Evolutionary conservation across 2,888 invertebrate species (phyloP), one percentile per base, ranked within the genome.

Genomic region (Cantharis lateralis): DNA sequence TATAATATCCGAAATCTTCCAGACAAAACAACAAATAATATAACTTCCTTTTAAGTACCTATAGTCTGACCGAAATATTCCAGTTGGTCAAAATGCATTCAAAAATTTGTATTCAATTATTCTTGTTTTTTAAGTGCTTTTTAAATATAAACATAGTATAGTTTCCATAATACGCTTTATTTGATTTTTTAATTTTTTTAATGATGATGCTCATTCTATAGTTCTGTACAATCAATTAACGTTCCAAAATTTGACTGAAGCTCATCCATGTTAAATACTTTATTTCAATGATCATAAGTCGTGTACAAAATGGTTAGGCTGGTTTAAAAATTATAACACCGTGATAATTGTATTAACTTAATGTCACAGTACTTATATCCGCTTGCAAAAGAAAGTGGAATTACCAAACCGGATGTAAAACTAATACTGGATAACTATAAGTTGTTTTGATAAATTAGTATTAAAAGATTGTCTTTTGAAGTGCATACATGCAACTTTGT

Each of bases 301-400:
- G n/a, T 48, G 1, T n/a, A 48, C n/a, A 48, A 48, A 48, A 48
- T 9, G n/a, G 48, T n/a, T 48, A 48, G 48, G n/a, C n/a, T 48
- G 48, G 48, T 48, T 48, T 48, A 48, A 48, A 48, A 48, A 48
- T 48, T 48, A 48, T 48, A 48, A 48, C 48, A 48, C 48, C 48
- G 48, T 48, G 48, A 48, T 48, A 48, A 48, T 48, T 48, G n/a
- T 48, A 48, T 48, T 48, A 48, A 48, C 48, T 48, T 48, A 48
- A 48, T 48, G 48, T 48, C 48, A 48, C 48, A n/a, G 64, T 66
- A 24, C 64, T 66, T 66, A 66, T 15, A 66, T 66, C 64, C 64
- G 64, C 64, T 66, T 66, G 64, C 24, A 66, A 66, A 66, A 66
- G 64, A 66, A 66, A 66, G 64, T 66, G 64, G 64, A 66, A 66